Conservation (phyloP, 2,888 invertebrate genomes). For the Buathra laborator region DNA sequence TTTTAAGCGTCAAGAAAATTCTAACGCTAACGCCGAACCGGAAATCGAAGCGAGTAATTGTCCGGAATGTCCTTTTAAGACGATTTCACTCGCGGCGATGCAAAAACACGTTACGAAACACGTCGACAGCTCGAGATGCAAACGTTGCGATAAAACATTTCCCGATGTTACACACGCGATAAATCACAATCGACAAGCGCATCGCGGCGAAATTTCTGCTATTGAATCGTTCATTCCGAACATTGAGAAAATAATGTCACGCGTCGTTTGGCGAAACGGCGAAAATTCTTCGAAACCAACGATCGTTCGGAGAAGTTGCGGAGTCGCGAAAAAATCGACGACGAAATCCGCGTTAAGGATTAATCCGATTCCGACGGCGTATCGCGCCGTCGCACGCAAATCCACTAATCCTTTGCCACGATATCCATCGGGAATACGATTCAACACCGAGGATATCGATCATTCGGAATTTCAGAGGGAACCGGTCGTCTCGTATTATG, state of each 20-base stretch:
- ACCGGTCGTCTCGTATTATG: slow-evolving; percentile 85
- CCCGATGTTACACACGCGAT: slow-evolving; percentile 77
- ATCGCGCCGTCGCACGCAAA: slow-evolving; percentile 84
- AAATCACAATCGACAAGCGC: slow-evolving; percentile 79
- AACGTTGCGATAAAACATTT: slow-evolving; percentile 82
- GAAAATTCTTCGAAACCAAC: not conserved
- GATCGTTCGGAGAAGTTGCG: slow-evolving; percentile 43
- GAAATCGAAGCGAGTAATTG: slow-evolving; percentile 80
- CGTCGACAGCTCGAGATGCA: slow-evolving; percentile 84
- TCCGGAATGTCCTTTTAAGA: slow-evolving; percentile 82
- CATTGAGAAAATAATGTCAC: slow-evolving; percentile 74
- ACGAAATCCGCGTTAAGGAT: slow-evolving; percentile 75
- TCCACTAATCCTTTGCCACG: slow-evolving; percentile 85
- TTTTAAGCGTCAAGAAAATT: slow-evolving; percentile 70
- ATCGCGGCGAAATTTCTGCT: slow-evolving; percentile 78
- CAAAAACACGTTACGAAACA: slow-evolving; percentile 85
- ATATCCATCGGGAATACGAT: slow-evolving; percentile 72
- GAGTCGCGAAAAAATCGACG: slow-evolving; percentile 86
- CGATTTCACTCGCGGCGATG: slow-evolving; percentile 79
- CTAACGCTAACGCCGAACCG: not conserved
- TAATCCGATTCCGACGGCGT: slow-evolving; percentile 66
- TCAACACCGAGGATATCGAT: slow-evolving; percentile 67
- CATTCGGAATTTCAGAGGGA: slow-evolving; percentile 68
- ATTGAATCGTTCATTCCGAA: slow-evolving; percentile 73
- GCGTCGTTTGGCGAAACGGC: slow-evolving; percentile 58